Percentiles rank a stretch among this genome's conserved stretches.
Evolutionary conservation across 1,140 invertebrate species (phyloP).

Genomic region (Drosophila arawakana): DNA sequence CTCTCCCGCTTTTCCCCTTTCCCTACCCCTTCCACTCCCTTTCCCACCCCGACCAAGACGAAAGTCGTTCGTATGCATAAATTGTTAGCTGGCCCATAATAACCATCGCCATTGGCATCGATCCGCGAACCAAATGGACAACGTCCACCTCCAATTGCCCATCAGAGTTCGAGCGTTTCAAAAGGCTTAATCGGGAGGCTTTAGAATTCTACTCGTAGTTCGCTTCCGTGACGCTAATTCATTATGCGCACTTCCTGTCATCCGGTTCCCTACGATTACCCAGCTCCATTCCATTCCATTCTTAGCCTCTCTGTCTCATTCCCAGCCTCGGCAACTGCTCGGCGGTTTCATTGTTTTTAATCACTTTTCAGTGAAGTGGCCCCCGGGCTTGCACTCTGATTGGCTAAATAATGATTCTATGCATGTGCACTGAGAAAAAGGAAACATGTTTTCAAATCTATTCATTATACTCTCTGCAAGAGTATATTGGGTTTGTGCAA

Average conservation of each 20-base stretch:
- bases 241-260: slow-evolving; percentile 79
- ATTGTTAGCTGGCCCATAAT: slow-evolving; percentile 55
- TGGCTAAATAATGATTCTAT: slow-evolving; percentile 61
- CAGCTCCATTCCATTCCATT: neutral
- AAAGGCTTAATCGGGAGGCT: slow-evolving; percentile 20
- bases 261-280: slow-evolving; percentile 54
- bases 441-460: too few species aligned
- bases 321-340: too few species aligned
- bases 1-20: neutral
- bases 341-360: slow-evolving; percentile 72
- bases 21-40: neutral
- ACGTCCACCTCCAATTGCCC: slow-evolving; percentile 7
- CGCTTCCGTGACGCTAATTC: slow-evolving; percentile 72
- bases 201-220: slow-evolving; percentile 54
- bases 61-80: slow-evolving; percentile 48
- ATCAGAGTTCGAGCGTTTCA: slow-evolving; percentile 15
- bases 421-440: neutral
- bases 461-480: too few species aligned
- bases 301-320: neutral
- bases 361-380: slow-evolving; percentile 67
- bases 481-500: too few species aligned
- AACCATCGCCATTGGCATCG: slow-evolving; percentile 29
- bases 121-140: slow-evolving; percentile 20
- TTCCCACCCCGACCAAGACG: neutral
- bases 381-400: slow-evolving; percentile 53